Conservation (phyloP, 2,888 invertebrate genomes). For the Diaperis boleti region DNA sequence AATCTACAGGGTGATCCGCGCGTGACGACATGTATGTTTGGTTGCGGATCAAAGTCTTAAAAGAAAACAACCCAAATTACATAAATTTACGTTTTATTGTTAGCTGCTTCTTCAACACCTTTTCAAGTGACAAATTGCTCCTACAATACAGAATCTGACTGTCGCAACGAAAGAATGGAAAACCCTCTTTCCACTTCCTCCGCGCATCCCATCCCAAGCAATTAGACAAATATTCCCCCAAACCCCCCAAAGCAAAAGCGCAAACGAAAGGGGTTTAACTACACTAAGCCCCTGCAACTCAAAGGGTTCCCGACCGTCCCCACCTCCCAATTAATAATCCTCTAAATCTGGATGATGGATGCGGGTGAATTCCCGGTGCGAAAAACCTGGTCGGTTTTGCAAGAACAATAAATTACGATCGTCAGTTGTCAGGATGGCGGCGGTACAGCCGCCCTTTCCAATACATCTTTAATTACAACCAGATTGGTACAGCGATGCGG, state of each 20-base stretch:
- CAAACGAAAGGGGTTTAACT: slow-evolving; percentile 1
- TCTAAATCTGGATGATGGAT: slow-evolving; percentile 21
- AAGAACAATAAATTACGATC: slow-evolving; percentile 29
- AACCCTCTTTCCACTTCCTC: too few relatives aligned
- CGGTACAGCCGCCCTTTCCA: not conserved
- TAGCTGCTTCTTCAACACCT: too few relatives aligned
- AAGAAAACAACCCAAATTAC: too few relatives aligned
- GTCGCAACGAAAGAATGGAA: too few relatives aligned
- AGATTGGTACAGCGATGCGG: slow-evolving; percentile 23
- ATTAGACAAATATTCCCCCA: not conserved
- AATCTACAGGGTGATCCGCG: too few relatives aligned
- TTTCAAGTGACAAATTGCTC: too few relatives aligned
- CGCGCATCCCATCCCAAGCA: not conserved
- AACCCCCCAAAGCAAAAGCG: not conserved
- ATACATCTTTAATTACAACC: slow-evolving; percentile 31
- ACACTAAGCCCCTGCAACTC: slow-evolving; percentile 1
- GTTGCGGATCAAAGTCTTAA: too few relatives aligned
- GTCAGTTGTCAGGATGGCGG: slow-evolving; percentile 13
- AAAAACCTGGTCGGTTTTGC: slow-evolving; percentile 17
- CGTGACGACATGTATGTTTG: too few relatives aligned
- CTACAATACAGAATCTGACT: too few relatives aligned
- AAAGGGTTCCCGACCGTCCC: not conserved
- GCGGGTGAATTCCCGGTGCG: slow-evolving; percentile 2
- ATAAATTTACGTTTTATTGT: too few relatives aligned
- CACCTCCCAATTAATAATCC: slow-evolving; percentile 20